Evolutionary conservation across 2,888 invertebrate species (phyloP).

Genomic region (Athripsodes cinereus): DNA sequence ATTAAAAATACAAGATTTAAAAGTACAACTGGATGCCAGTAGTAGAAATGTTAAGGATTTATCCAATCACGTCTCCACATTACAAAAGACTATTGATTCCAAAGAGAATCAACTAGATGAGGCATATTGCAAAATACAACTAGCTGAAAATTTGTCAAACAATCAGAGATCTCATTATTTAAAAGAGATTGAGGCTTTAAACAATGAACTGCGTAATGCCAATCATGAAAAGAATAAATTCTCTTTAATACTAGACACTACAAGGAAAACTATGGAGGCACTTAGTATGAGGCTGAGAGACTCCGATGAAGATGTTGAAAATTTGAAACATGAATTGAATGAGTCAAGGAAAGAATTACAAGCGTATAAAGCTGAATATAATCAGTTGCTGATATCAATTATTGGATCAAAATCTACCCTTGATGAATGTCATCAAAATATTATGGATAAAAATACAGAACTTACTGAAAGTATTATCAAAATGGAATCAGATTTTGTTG

Average conservation of each 20-base stretch:
- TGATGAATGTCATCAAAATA: conserved; percentile 17
- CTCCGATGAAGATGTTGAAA: conserved; percentile 54
- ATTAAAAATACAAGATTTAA: conserved; percentile 37
- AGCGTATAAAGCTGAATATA: conserved; percentile 19
- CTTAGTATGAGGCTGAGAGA: conserved; percentile 51
- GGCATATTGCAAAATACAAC: not conserved
- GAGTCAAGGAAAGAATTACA: conserved; percentile 11
- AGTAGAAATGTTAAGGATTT: conserved; percentile 34
- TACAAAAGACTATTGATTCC: conserved; percentile 1
- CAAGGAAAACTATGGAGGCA: conserved; percentile 53
- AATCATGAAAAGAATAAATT: conserved; percentile 50
- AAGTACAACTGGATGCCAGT: conserved; percentile 37
- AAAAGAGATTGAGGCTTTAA: conserved; percentile 6
- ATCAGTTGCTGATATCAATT: conserved; percentile 16
- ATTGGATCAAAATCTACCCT: conserved; percentile 19
- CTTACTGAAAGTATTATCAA: conserved; percentile 17
- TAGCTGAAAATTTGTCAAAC: not conserved
- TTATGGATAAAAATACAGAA: conserved; percentile 17
- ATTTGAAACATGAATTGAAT: conserved; percentile 7
- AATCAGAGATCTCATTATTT: not conserved
- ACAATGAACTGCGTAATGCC: conserved; percentile 41
- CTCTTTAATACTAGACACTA: conserved; percentile 53
- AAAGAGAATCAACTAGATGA: conserved; percentile 4
- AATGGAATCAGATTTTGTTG: conserved; percentile 19
- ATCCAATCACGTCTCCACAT: not conserved